Evolutionary conservation across 2,888 invertebrate species (phyloP).

Genomic region (Fragum whitleyi): DNA sequence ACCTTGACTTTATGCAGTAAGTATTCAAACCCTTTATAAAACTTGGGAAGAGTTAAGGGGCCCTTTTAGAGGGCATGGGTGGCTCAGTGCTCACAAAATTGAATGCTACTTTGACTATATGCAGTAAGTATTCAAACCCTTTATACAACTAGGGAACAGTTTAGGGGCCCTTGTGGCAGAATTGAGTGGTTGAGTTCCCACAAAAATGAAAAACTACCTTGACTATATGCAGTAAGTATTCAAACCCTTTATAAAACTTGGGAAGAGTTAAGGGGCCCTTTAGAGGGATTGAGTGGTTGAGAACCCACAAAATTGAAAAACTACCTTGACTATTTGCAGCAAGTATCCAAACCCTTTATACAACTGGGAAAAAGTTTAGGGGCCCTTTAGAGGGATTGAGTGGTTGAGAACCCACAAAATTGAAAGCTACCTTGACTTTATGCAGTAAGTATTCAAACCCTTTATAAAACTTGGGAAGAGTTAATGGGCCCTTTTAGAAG

Average conservation of each 20-base stretch:
- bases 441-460: too few relatives aligned
- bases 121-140: too few relatives aligned
- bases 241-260: constrained; percentile 86
- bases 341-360: constrained; percentile 87
- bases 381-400: constrained; percentile 83
- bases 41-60: constrained; percentile 87
- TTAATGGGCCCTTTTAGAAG: constrained; percentile 86
- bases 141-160: constrained; percentile 84
- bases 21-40: constrained; percentile 87
- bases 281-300: too few relatives aligned
- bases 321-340: too few relatives aligned
- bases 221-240: constrained; percentile 87
- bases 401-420: constrained; percentile 32
- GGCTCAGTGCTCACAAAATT: constrained; percentile 42
- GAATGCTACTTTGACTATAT: constrained; percentile 54
- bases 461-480: constrained; percentile 86
- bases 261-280: constrained; percentile 52
- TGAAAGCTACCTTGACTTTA: constrained; percentile 52
- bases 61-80: constrained; percentile 83
- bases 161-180: too few relatives aligned
- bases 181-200: too few relatives aligned
- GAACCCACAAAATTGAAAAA: too few relatives aligned
- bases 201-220: too few relatives aligned
- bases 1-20: too few relatives aligned
- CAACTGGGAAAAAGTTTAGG: constrained; percentile 87